Conservation (phyloP, 2,888 invertebrate species). For the Pterobdella sp. region DNA sequence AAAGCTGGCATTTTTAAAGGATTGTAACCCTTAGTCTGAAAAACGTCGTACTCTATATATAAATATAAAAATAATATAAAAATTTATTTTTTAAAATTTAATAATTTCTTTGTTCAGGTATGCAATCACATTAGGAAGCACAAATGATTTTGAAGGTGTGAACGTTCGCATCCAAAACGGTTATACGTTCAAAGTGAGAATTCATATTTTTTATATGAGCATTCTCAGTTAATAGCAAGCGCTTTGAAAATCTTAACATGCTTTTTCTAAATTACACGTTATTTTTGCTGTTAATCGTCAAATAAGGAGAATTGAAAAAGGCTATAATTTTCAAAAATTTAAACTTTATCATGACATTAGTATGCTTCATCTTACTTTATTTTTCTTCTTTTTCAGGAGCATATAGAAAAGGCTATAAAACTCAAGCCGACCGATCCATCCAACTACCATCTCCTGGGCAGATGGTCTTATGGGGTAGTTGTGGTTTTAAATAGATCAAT, state of each 20-base stretch:
- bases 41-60: too few species aligned
- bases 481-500: neutral
- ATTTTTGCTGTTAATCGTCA: neutral
- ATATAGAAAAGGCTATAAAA: slow-evolving; percentile 61
- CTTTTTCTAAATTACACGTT: neutral
- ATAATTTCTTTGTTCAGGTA: slow-evolving; percentile 46
- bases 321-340: neutral
- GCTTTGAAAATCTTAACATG: neutral
- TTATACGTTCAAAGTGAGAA: slow-evolving; percentile 57
- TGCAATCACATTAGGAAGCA: slow-evolving; percentile 62
- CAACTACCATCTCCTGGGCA: slow-evolving; percentile 63
- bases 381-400: slow-evolving; percentile 50
- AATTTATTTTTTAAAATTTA: neutral
- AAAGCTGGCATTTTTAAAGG: too few species aligned
- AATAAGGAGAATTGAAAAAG: neutral
- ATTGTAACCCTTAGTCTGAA: too few species aligned
- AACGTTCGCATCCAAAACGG: slow-evolving; percentile 64
- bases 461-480: slow-evolving; percentile 62
- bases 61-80: too few species aligned
- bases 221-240: too few species aligned
- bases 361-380: slow-evolving; percentile 28
- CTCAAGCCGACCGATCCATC: slow-evolving; percentile 60
- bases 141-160: slow-evolving; percentile 58
- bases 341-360: neutral
- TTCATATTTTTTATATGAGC: neutral